Evolutionary conservation across 2,888 invertebrate genomes (phyloP).

Genomic region (Balanococcus diminutus): DNA sequence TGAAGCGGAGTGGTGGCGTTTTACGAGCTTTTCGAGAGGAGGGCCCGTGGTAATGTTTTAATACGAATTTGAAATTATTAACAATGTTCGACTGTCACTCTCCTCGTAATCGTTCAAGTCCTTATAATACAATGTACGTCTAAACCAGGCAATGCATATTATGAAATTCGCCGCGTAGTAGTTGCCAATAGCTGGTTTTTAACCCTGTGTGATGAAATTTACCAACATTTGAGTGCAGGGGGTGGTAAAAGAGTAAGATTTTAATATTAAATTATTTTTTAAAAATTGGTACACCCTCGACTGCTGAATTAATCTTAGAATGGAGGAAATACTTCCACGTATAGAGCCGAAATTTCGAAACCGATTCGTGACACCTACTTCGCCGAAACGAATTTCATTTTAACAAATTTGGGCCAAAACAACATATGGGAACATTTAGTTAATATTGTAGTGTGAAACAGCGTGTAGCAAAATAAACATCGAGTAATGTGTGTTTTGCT

Average conservation of each 20-base stretch:
- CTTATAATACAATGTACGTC: neutral
- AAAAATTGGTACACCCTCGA: too few relatives aligned
- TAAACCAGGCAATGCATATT: neutral
- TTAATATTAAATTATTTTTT: too few relatives aligned
- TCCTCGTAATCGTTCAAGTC: neutral
- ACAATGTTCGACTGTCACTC: neutral
- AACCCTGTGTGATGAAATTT: neutral
- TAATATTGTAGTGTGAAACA: constrained; percentile 2
- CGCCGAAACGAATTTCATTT: constrained; percentile 1
- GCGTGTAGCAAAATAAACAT: constrained; percentile 22
- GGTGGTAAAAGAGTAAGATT: too few relatives aligned
- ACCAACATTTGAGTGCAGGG: too few relatives aligned
- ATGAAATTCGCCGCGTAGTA: neutral
- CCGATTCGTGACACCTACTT: neutral
- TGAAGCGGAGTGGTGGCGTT: neutral
- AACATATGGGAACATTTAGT: constrained; percentile 31
- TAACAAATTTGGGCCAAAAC: constrained; percentile 31
- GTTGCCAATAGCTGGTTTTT: neutral
- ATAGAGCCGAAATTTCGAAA: neutral
- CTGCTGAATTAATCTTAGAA: too few relatives aligned
- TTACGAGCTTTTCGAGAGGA: neutral
- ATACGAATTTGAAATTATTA: constrained; percentile 28
- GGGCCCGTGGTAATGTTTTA: neutral
- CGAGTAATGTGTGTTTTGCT: constrained; percentile 33
- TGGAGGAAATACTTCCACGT: neutral